Evolutionary conservation across 2,113 vertebrate genomes (phyloP).

Genomic region (Cacatua alba): DNA sequence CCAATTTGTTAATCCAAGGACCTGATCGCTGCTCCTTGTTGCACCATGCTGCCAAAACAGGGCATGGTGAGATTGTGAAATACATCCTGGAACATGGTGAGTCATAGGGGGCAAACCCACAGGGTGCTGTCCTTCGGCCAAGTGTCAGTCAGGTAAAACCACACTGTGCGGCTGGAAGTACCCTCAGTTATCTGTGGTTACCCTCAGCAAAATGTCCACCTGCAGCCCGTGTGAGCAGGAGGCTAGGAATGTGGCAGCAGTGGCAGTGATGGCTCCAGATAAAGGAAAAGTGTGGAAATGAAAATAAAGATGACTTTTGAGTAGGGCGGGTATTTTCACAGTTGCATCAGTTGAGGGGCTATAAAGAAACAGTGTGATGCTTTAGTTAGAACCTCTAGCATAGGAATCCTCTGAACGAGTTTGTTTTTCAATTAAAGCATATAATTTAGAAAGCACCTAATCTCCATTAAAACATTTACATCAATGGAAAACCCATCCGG

Average conservation of each 20-base stretch:
- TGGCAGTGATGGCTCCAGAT: not conserved
- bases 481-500: not conserved
- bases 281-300: not conserved
- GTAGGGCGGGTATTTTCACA: not conserved
- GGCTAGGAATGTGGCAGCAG: not conserved
- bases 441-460: not conserved
- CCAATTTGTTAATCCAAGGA: conserved; percentile 89
- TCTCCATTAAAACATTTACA: not conserved
- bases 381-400: not conserved
- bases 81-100: conserved; percentile 92
- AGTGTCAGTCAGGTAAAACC: not conserved
- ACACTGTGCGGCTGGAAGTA: accelerated
- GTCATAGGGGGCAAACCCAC: conserved; percentile 1
- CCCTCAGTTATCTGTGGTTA: not conserved
- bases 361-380: not conserved
- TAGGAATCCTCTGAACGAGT: not conserved
- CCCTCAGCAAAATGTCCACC: not conserved
- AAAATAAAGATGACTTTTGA: not conserved
- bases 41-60: conserved; percentile 87
- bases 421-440: not conserved
- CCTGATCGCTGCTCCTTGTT: conserved; percentile 86
- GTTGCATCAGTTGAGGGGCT: not conserved
- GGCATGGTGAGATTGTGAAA: conserved; percentile 84
- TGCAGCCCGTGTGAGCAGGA: not conserved
- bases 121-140: not conserved